Conservation (phyloP, 2,113 vertebrate species). For the Thamnaconus septentrionalis region DNA sequence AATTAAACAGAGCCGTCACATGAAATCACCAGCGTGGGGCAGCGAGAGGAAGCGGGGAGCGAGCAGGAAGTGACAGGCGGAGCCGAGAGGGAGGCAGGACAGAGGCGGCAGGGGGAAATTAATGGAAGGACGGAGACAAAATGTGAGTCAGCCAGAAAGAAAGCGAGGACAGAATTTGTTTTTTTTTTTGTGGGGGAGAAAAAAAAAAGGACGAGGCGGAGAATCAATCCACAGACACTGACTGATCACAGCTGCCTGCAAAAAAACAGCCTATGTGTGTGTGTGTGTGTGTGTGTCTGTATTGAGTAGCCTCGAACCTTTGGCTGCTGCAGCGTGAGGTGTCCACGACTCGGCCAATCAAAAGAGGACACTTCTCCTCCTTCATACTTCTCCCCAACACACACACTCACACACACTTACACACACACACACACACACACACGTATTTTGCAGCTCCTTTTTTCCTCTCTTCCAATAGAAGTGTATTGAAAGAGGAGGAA, state of each 20-base stretch:
- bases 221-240: conserved; percentile 44
- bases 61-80: conserved; percentile 19
- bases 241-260: conserved; percentile 55
- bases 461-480: no score
- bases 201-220: conserved; percentile 21
- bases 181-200: neutral
- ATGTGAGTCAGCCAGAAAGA: conserved; percentile 23
- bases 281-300: conserved; percentile 15
- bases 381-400: no score
- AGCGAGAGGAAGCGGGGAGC: conserved; percentile 4
- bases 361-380: neutral
- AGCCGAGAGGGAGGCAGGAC: conserved; percentile 5
- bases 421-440: neutral
- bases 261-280: conserved; percentile 30
- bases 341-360: conserved; percentile 47
- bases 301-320: conserved; percentile 41
- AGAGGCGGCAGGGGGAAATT: conserved; percentile 23
- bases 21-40: neutral
- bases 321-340: conserved; percentile 43
- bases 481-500: no score
- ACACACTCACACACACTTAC: neutral
- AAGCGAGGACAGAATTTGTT: conserved; percentile 3
- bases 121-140: conserved; percentile 34
- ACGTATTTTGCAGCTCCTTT: no score
- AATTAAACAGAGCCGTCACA: conserved; percentile 10